A percentile compares a stretch with the other conserved stretches of the same genome.
These are phyloP conservation scores for Synanthedon myopaeformis DNA, from an alignment of 2,888 invertebrate genomes.

Conservation along the genomic window DNA sequence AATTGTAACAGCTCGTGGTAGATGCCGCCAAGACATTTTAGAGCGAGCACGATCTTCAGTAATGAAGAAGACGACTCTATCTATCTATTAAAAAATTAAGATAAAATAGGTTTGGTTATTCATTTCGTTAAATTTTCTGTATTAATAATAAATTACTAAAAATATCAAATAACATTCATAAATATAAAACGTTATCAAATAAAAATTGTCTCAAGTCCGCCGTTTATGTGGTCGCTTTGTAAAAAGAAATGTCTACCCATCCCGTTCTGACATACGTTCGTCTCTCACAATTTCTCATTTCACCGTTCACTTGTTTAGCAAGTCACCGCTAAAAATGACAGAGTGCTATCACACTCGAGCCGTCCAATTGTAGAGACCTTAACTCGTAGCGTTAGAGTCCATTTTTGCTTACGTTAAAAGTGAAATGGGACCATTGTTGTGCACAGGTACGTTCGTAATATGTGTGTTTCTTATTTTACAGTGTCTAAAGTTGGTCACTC, in stretches of 20 bases:
- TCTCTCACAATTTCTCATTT: slow-evolving; percentile 68
- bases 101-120: too few relatives aligned
- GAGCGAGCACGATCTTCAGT: too few relatives aligned
- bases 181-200: too few relatives aligned
- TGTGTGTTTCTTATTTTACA: slow-evolving; percentile 69
- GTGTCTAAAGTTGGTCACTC: slow-evolving; percentile 63
- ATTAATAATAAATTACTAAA: too few relatives aligned
- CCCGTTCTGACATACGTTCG: slow-evolving; percentile 38
- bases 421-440: slow-evolving; percentile 30
- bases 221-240: slow-evolving; percentile 24
- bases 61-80: too few relatives aligned
- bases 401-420: slow-evolving; percentile 17
- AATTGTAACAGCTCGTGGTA: too few relatives aligned
- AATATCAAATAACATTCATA: too few relatives aligned
- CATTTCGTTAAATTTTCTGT: too few relatives aligned
- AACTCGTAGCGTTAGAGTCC: slow-evolving; percentile 6
- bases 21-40: too few relatives aligned
- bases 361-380: slow-evolving; percentile 5
- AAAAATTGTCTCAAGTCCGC: slow-evolving; percentile 15
- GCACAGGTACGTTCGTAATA: slow-evolving; percentile 36
- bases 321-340: slow-evolving; percentile 35
- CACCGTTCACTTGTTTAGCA: slow-evolving; percentile 70
- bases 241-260: slow-evolving; percentile 47
- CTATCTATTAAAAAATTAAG: too few relatives aligned
- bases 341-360: slow-evolving; percentile 22